These are phyloP conservation scores for Chanos chanos DNA, from an alignment of 2,797 vertebrate species.

Conservation along the genomic window DNA sequence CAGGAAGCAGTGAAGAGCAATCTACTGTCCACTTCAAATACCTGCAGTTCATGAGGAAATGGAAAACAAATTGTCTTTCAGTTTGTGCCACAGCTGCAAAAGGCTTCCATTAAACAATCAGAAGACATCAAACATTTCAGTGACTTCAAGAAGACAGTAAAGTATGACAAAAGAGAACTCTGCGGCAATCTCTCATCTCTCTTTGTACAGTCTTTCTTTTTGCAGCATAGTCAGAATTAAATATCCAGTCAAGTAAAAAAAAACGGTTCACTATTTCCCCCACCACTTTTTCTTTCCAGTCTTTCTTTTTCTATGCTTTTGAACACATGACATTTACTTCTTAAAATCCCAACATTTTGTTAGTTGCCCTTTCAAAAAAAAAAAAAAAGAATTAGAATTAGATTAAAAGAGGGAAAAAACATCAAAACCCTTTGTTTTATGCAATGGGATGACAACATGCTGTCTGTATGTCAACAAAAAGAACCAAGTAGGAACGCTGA, in stretches of 20 bases:
- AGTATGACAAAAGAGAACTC: not conserved
- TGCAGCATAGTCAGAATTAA: not conserved
- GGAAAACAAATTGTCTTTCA: too few relatives aligned
- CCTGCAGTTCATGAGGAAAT: too few relatives aligned
- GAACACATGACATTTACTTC: too few relatives aligned
- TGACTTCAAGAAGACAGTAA: not conserved
- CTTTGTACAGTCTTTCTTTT: not conserved
- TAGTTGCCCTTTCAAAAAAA: not conserved
- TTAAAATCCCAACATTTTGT: not conserved
- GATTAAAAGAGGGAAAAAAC: too few relatives aligned
- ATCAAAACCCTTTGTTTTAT: too few relatives aligned
- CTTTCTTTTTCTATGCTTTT: not conserved
- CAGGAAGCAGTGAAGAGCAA: too few relatives aligned
- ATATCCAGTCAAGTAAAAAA: not conserved
- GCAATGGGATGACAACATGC: not conserved
- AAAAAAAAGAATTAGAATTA: too few relatives aligned
- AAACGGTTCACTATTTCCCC: constrained; percentile 10
- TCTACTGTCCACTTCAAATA: too few relatives aligned
- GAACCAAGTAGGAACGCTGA: not conserved
- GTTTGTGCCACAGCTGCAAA: too few relatives aligned
- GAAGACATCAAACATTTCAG: too few relatives aligned
- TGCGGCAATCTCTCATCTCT: constrained; percentile 1
- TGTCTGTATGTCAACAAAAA: not conserved
- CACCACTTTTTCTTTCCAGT: constrained; percentile 7
- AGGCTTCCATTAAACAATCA: too few relatives aligned